Base-by-base conservation (phyloP, 2,113 vertebrate species). In the Nymphicus hollandicus region DNA sequence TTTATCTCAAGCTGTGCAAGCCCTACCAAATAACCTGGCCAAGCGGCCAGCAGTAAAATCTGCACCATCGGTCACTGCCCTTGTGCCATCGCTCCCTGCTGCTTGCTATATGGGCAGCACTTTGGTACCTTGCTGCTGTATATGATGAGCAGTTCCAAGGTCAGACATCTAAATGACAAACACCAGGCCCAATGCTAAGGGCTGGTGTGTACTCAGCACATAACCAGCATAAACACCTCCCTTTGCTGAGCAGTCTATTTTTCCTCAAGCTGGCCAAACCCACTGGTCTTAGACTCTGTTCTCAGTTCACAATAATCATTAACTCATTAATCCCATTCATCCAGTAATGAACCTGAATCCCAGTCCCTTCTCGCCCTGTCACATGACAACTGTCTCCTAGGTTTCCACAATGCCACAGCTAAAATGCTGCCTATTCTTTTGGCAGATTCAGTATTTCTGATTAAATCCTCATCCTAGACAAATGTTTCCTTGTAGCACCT, bases 1-100 rank as follows among this genome's bases (percentile, higher is more conserved):
- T n/a, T 70, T 60, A 22, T 9, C n/a, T 88, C 49, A 65, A 58
- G 63, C 66, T 73, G 11, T 2, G 14, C 46, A 65, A 86, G 58
- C 28, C 56, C 35, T 35, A 33, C 7, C 39, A 53, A 44, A 78
- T 9, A 52, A 74, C 20, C 11, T 27, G 19, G 28, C 33, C 11
- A 46, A 69, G 55, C 3, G 29, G 33, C 7, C 74, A 77, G 52
- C 63, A 85, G 29, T 7, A 41, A 52, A 91, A 88, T 39, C 56
- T 58, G 44, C 33, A 25, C 8, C 39, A 56, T 1, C 31, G 19
- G 18, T 0, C 31, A 50, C 81, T 91, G 84, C 39, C 69, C 55
- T 35, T 2, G 1, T 19, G 37, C 76, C 2, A 1, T 0, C 0
- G 2, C 44, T 49, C 20, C 53, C 27, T n/a, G 33, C 10, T 84